Conservation (phyloP, 2,888 invertebrate species). For the Cyclophora albipunctata region DNA sequence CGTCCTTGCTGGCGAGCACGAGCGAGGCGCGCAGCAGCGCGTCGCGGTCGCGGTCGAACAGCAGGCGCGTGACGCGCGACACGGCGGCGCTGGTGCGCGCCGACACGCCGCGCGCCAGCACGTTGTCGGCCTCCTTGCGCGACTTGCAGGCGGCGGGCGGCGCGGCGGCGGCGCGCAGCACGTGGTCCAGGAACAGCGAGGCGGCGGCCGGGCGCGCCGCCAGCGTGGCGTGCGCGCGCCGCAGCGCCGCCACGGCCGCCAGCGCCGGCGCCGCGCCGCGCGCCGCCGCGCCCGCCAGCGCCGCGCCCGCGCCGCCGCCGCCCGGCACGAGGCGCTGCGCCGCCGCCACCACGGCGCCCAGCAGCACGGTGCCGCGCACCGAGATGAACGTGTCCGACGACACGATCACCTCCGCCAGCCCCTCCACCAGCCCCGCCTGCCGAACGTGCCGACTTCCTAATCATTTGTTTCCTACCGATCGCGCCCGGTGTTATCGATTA, state of each 20-base stretch:
- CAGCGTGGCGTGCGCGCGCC: constrained; percentile 85
- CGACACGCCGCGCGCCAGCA: not conserved
- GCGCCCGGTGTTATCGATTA: not conserved
- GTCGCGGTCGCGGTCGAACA: constrained; percentile 78
- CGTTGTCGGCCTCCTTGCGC: constrained; percentile 56
- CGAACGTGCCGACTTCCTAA: constrained; percentile 14
- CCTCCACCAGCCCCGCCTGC: constrained; percentile 86
- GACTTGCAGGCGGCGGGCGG: constrained; percentile 18
- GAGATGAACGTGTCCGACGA: constrained; percentile 92
- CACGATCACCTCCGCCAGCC: constrained; percentile 93
- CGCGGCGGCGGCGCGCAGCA: constrained; percentile 64
- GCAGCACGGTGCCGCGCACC: constrained; percentile 91
- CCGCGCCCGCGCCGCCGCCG: constrained; percentile 1
- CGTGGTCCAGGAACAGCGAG: constrained; percentile 88
- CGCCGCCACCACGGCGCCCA: constrained; percentile 91
- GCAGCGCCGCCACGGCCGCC: constrained; percentile 86
- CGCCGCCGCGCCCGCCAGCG: constrained; percentile 89
- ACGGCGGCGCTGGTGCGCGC: constrained; percentile 54
- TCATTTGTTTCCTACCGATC: not conserved
- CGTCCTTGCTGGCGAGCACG: constrained; percentile 87
- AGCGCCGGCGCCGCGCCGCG: constrained; percentile 86
- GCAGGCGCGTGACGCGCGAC: constrained; percentile 65
- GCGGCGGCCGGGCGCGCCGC: constrained; percentile 87
- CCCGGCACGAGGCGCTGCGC: constrained; percentile 87
- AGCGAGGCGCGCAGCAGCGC: constrained; percentile 86